Evolutionary conservation across 2,888 invertebrate species (phyloP).

Genomic region (Drosophila koepferae): DNA sequence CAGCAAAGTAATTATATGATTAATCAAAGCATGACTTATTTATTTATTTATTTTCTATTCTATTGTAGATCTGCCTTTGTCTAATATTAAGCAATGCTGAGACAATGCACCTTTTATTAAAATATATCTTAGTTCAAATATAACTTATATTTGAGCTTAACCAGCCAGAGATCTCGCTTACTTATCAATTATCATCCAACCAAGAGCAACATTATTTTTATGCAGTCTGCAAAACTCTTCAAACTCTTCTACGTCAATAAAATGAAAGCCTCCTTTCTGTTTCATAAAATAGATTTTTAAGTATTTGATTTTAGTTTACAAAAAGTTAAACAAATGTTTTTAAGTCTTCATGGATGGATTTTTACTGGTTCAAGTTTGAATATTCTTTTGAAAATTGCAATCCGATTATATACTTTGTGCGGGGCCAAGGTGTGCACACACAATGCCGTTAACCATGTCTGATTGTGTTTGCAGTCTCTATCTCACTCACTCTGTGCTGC

Average conservation of each 20-base stretch:
- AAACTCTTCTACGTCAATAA: neutral
- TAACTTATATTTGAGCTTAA: neutral
- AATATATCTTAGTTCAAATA: neutral
- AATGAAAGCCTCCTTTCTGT: neutral
- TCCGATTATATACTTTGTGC: neutral
- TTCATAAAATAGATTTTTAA: neutral
- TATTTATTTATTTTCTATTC: neutral
- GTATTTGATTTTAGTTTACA: neutral
- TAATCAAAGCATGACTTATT: neutral
- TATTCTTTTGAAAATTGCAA: slow-evolving; percentile 3
- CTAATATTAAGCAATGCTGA: neutral
- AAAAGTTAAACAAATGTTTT: neutral
- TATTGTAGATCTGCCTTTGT: neutral
- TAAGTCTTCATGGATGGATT: neutral
- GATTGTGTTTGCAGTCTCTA: slow-evolving; percentile 22
- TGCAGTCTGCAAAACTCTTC: neutral
- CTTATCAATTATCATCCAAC: neutral
- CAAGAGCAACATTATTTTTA: neutral
- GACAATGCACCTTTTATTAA: too few species aligned
- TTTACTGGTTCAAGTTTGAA: neutral
- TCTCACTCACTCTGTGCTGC: slow-evolving; percentile 6
- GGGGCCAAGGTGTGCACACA: slow-evolving; percentile 13
- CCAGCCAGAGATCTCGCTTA: neutral
- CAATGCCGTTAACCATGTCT: slow-evolving; percentile 10
- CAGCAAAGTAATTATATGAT: slow-evolving; percentile 7